phyloP scores from a whole-genome alignment of 2,797 vertebrate species.

The Malurus splendens region DNA sequence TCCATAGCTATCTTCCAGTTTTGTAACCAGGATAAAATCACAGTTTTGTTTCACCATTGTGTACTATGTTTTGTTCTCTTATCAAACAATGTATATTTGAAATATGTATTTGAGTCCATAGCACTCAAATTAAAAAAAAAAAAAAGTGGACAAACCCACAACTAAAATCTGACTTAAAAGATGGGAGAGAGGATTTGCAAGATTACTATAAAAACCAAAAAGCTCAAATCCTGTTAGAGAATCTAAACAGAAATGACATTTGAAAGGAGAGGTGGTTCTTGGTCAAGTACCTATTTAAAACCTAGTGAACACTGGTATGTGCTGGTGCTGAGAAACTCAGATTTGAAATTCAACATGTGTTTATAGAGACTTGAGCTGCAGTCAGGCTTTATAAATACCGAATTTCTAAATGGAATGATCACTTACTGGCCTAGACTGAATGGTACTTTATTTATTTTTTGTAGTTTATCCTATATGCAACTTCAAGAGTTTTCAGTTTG shows the following conservation, averaged over 20 bases:
- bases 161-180: neutral
- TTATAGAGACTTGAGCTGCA: neutral
- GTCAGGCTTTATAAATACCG: neutral
- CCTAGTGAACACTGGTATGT: neutral
- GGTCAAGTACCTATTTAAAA: neutral
- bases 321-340: neutral
- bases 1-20: neutral
- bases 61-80: neutral
- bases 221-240: neutral
- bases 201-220: neutral
- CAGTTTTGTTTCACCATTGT: neutral
- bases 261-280: neutral
- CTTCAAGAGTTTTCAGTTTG: neutral
- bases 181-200: neutral
- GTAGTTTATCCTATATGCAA: neutral
- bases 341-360: neutral
- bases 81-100: rapidly evolving
- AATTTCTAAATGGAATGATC: neutral
- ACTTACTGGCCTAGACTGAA: neutral
- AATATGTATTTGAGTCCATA: no score
- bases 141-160: neutral
- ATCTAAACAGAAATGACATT: neutral
- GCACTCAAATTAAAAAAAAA: neutral
- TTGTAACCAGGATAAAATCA: neutral
- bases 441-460: neutral